Base-by-base conservation (phyloP, 1,140 invertebrate genomes). In the Neodiprion virginianus region DNA sequence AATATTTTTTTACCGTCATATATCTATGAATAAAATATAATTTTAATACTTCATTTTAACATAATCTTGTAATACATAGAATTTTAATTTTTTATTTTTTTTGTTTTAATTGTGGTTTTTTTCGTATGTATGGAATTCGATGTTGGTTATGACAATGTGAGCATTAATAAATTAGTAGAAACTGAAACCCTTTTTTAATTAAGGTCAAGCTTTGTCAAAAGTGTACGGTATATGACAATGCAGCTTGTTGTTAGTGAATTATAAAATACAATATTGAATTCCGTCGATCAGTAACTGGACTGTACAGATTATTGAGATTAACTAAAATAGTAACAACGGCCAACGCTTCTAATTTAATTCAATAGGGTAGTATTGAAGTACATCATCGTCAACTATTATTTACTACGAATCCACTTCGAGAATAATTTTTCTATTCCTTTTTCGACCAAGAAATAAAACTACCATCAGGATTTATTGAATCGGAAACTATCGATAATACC, bases 11-110 rank as follows among this genome's bases (percentile, higher is more conserved):
- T 17, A 14, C 11, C 5, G 8, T 14, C 53, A 61, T 17, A 61
- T 61, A 17, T 61, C 11, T 61, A 61, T 61, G 53, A 61, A 61
- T 61, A 61, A 61, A 61, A 61, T 61, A 61, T 61, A 61, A 61
- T 61, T 61, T 61, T 61, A 61, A 17, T 8, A 14, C n/a, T 61
- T 61, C 11, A 61, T 61, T 14, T 14, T 61, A 40, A 40, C 5
- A 40, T 40, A 40, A 40, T 40, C 28, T 40, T 40, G 28, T 40
- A 40, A 40, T 40, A 40, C 28, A 40, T 40, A 40, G 28, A 40
- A 40, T 3, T 40, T 40, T 4, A 1, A 3, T 40, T 5, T 40
- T 40, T 40, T 40, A 3, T 40, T 40, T 40, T 5, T 40, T 40
- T 40, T 3, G 5, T 40, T 40, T 40, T 40, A 5, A 5, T 40